These are phyloP conservation scores for Hiodon alosoides DNA, from an alignment of 2,113 vertebrate genomes.

Conservation along the genomic window DNA sequence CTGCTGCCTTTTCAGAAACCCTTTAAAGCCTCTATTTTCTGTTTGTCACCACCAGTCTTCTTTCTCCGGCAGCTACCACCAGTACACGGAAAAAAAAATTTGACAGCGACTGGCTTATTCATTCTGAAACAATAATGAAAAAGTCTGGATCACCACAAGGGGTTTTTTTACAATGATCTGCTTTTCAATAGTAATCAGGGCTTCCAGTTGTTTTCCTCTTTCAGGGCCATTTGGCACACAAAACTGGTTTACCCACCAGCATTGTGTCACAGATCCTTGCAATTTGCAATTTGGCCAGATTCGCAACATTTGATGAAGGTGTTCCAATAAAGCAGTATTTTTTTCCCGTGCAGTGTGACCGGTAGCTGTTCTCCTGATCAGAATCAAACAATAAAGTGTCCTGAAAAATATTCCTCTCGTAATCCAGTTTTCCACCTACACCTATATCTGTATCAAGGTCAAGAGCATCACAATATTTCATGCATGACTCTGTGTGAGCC, in stretches of 20 bases:
- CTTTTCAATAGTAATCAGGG: background rate
- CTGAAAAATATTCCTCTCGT: no score
- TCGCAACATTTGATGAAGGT: no score
- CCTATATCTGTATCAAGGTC: no score
- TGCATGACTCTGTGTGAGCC: background rate
- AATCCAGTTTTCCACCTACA: no score
- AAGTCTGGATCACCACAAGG: slow-evolving; percentile 14
- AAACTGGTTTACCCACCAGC: slow-evolving; percentile 40
- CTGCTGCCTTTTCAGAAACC: background rate
- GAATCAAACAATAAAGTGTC: no score
- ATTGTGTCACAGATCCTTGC: background rate
- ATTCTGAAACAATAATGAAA: background rate
- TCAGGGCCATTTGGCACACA: slow-evolving; percentile 16
- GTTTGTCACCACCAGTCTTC: background rate
- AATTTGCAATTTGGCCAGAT: no score
- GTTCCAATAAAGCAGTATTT: no score
- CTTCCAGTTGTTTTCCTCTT: background rate
- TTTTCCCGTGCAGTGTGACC: no score
- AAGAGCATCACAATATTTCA: no score
- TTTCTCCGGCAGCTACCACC: background rate
- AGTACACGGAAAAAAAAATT: background rate
- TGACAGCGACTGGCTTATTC: background rate
- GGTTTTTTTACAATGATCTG: slow-evolving; percentile 2
- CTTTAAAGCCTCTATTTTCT: background rate
- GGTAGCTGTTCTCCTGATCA: no score